A percentile compares a stretch with the other conserved stretches of the same genome.
Evolutionary conservation across 2,113 vertebrate genomes (phyloP).

Genomic region (Beaufortia kweichowensis): DNA sequence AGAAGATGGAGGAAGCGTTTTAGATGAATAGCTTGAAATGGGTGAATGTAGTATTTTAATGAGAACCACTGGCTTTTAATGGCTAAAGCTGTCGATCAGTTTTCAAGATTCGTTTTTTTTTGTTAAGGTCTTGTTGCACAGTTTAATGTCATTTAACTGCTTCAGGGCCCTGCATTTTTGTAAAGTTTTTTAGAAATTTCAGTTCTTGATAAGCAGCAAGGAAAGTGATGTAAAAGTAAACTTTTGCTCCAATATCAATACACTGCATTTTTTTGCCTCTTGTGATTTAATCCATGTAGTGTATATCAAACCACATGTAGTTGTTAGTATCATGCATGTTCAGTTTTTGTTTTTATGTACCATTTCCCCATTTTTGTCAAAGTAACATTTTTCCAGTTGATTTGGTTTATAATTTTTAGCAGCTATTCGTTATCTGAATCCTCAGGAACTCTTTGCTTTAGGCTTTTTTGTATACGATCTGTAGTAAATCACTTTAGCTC

Average conservation of each 20-base stretch:
- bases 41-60: conserved; percentile 37
- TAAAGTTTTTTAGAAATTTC: neutral
- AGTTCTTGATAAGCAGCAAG: neutral
- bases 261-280: neutral
- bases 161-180: neutral
- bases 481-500: neutral
- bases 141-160: neutral
- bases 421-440: neutral
- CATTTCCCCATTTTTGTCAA: neutral
- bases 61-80: conserved; percentile 10
- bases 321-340: neutral
- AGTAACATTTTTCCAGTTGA: neutral
- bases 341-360: neutral
- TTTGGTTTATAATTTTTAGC: neutral
- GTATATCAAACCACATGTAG: neutral
- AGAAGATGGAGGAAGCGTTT: conserved; percentile 50
- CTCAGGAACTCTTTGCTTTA: neutral
- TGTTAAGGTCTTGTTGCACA: neutral
- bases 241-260: neutral
- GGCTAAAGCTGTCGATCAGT: neutral
- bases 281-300: neutral
- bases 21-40: conserved; percentile 44
- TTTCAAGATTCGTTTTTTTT: neutral
- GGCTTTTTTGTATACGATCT: neutral
- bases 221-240: neutral